Evolutionary conservation across 92 coral and sea anemone species (phyloP).

Genomic region (Epizoanthus ramosus): DNA sequence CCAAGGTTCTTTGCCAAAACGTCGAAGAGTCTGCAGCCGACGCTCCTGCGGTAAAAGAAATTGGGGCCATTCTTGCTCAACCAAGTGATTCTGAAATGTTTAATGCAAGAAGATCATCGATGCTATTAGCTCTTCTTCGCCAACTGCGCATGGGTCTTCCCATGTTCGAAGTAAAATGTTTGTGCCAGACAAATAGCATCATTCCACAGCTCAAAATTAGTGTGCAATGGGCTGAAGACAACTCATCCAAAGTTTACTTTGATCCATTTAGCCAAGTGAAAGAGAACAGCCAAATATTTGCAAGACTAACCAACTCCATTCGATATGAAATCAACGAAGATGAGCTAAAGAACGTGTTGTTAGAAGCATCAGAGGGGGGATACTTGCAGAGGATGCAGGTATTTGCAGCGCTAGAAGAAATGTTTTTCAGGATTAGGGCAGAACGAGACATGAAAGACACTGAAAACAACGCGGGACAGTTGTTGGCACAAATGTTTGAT

Average conservation of each 20-base stretch:
- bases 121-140: neutral
- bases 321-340: neutral
- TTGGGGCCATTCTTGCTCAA: slow-evolving; percentile 1
- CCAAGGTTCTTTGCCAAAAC: neutral
- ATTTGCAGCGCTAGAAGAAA: slow-evolving; percentile 18
- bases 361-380: neutral
- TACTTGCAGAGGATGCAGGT: neutral
- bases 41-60: neutral
- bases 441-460: slow-evolving; percentile 6
- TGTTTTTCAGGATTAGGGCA: slow-evolving; percentile 11
- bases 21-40: neutral
- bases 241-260: slow-evolving; percentile 1
- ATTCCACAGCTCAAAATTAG: neutral
- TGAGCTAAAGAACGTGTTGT: neutral
- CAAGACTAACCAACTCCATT: neutral
- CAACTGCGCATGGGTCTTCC: neutral
- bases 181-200: slow-evolving; percentile 2
- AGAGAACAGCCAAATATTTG: neutral
- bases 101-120: neutral
- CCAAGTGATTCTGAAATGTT: slow-evolving; percentile 11
- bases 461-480: neutral
- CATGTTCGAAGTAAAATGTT: neutral
- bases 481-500: neutral
- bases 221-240: slow-evolving; percentile 4
- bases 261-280: slow-evolving; percentile 9